Percentiles rank a stretch among this genome's conserved stretches.
These are phyloP conservation scores for Antheraea mylitta DNA, from an alignment of 1,140 invertebrate species.

Conservation along the genomic window DNA sequence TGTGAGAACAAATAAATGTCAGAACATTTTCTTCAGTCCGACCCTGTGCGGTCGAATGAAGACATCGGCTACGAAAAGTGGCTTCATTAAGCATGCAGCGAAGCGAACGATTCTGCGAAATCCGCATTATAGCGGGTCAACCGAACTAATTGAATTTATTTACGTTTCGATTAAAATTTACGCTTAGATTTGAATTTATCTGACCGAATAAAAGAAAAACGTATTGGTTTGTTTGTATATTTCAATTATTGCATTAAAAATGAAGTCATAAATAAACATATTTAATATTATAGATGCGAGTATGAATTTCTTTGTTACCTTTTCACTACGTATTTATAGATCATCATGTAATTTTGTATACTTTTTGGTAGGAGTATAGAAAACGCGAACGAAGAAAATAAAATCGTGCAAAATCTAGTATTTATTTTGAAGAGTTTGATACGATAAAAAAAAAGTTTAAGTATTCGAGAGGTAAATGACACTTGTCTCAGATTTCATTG, in stretches of 20 bases:
- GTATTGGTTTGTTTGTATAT: not conserved
- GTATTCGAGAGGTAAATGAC: no score
- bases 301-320: no score
- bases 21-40: slow-evolving; percentile 19
- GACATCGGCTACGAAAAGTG: slow-evolving; percentile 55
- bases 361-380: no score
- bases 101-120: slow-evolving; percentile 41
- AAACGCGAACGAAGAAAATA: no score
- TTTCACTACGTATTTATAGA: no score
- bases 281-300: no score
- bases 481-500: no score
- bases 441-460: no score
- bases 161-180: not conserved
- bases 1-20: not conserved
- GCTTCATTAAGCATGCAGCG: slow-evolving; percentile 43
- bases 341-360: no score
- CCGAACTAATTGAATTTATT: slow-evolving; percentile 46
- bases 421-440: no score
- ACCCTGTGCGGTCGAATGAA: slow-evolving; percentile 49
- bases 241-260: not conserved
- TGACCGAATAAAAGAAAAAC: not conserved
- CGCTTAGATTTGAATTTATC: not conserved
- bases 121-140: slow-evolving; percentile 10
- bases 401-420: no score
- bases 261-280: no score